Conservation (phyloP, 2,888 invertebrate genomes). For the Andrena praecox region DNA sequence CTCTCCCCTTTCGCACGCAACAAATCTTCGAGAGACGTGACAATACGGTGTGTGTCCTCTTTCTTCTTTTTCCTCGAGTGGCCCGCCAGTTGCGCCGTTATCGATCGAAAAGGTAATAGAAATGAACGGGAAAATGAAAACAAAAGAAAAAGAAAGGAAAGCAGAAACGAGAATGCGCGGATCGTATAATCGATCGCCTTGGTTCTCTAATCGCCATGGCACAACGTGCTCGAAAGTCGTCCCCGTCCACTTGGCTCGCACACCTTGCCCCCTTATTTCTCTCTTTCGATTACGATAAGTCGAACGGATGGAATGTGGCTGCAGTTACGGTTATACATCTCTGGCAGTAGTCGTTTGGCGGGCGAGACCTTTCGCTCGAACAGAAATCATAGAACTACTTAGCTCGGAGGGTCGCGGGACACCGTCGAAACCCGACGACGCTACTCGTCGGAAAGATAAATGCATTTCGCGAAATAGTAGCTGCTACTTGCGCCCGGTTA, state of each 20-base stretch:
- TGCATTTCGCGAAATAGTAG: background rate
- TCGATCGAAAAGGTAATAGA: conserved; percentile 19
- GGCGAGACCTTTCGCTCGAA: conserved; percentile 57
- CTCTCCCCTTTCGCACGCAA: conserved; percentile 62
- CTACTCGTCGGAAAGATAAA: background rate
- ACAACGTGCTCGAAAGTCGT: conserved; percentile 28
- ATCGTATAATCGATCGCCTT: conserved; percentile 45
- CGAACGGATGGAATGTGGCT: conserved; percentile 74
- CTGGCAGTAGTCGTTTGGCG: conserved; percentile 58
- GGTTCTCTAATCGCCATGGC: conserved; percentile 31
- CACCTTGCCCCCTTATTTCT: conserved; percentile 29
- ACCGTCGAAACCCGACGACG: conserved; percentile 19
- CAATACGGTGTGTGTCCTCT: conserved; percentile 45
- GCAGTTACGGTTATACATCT: conserved; percentile 62
- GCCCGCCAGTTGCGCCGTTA: conserved; percentile 57
- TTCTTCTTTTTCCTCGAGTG: conserved; percentile 22
- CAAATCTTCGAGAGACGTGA: conserved; percentile 62
- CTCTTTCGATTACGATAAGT: conserved; percentile 56
- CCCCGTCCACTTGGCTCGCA: conserved; percentile 27
- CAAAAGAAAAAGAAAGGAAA: background rate
- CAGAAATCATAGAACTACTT: conserved; percentile 58
- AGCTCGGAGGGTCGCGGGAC: conserved; percentile 1
- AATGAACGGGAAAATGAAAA: background rate
- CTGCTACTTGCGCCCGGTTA: background rate
- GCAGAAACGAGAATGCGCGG: conserved; percentile 20